Evolutionary conservation across 2,797 vertebrate genomes (phyloP).

Genomic region (Fringilla coelebs): DNA sequence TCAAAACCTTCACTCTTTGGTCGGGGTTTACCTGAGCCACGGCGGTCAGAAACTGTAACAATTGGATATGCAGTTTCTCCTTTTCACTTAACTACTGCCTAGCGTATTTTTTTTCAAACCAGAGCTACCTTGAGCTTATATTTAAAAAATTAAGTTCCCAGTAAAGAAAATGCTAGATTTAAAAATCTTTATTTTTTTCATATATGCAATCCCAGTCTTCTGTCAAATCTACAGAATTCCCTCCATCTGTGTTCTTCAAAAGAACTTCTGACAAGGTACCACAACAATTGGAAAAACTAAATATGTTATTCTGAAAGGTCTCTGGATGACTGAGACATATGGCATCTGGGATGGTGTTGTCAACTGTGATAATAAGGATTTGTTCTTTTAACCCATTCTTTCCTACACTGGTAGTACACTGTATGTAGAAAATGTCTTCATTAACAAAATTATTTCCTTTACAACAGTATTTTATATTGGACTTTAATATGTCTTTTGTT

Average conservation of each 20-base stretch:
- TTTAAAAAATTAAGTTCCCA: background rate
- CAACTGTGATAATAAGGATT: slow-evolving; percentile 32
- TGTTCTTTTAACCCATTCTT: slow-evolving; percentile 45
- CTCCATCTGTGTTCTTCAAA: background rate
- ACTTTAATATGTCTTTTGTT: background rate
- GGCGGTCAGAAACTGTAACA: slow-evolving; percentile 85
- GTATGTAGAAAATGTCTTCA: background rate
- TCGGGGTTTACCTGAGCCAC: slow-evolving; percentile 90
- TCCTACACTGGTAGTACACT: background rate
- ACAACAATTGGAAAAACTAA: background rate
- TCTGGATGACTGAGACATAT: background rate
- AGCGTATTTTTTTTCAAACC: background rate
- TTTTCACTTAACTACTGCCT: slow-evolving; percentile 2
- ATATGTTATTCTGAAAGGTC: background rate
- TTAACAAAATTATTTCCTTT: background rate
- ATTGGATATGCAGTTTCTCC: background rate
- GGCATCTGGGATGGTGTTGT: background rate
- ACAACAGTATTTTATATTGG: background rate
- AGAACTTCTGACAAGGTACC: background rate
- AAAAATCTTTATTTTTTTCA: background rate
- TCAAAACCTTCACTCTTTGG: slow-evolving; percentile 99
- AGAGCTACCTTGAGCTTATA: background rate
- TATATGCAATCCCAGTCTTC: background rate
- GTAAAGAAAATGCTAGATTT: background rate
- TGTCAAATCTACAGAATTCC: background rate